Percentiles rank a stretch among this genome's conserved stretches.
These are phyloP conservation scores for Zosterops borbonicus DNA, from an alignment of 2,113 vertebrate genomes.

Conservation along the genomic window DNA sequence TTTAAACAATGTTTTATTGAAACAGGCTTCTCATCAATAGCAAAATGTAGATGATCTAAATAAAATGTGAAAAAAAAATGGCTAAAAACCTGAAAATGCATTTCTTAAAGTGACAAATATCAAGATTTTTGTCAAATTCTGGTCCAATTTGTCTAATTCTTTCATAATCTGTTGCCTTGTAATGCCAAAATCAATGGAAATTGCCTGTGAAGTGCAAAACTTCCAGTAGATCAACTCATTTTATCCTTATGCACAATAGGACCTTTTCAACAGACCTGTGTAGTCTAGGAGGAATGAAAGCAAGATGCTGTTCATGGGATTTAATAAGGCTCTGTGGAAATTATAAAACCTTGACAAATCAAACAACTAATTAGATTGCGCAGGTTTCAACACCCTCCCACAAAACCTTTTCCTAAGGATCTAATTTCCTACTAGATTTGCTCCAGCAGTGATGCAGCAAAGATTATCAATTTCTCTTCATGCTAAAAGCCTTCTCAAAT, in stretches of 20 bases:
- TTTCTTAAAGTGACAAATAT: background rate
- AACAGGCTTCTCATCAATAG: background rate
- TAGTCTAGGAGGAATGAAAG: background rate
- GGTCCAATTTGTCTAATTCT: background rate
- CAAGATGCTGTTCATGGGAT: background rate
- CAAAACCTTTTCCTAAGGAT: background rate
- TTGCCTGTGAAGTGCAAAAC: background rate
- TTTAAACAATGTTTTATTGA: background rate
- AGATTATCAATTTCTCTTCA: background rate
- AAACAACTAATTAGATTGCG: background rate
- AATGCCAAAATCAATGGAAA: background rate
- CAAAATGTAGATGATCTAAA: background rate
- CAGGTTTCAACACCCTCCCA: background rate
- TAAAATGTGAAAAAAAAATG: background rate
- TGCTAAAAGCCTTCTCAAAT: background rate
- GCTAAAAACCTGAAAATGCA: background rate
- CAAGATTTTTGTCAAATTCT: background rate
- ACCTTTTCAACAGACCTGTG: background rate
- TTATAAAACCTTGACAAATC: background rate
- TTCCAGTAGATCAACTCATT: background rate
- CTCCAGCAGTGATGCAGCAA: background rate
- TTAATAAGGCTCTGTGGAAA: background rate
- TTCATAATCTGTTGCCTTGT: background rate
- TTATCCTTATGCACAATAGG: background rate
- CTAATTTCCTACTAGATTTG: background rate